Evolutionary conservation across 2,113 vertebrate species (phyloP).

Genomic region (Ceyx cyanopectus): DNA sequence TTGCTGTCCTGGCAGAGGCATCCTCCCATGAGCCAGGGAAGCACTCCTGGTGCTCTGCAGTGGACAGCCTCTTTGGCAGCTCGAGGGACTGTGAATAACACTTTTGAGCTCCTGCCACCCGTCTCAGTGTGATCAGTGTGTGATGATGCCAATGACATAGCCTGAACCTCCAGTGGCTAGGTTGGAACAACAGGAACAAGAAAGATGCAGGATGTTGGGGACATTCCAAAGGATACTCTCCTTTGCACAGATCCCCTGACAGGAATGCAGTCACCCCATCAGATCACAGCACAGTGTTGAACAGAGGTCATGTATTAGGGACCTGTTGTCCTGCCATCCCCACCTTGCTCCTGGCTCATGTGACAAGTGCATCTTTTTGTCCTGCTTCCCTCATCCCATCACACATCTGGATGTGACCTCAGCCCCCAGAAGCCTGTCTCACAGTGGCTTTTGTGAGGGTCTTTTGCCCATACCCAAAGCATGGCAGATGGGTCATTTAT

Average conservation of each 20-base stretch:
- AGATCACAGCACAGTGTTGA: neutral
- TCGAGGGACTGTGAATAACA: constrained; percentile 27
- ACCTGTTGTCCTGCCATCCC: neutral
- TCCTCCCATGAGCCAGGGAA: neutral
- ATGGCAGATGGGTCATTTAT: neutral
- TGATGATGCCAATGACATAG: neutral
- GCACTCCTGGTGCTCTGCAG: neutral
- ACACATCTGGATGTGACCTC: rapidly evolving
- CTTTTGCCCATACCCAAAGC: neutral
- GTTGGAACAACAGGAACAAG: constrained; percentile 8
- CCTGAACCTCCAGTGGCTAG: neutral
- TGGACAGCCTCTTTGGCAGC: constrained; percentile 27
- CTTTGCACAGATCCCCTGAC: neutral
- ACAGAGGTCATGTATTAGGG: neutral
- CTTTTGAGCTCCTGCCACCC: constrained; percentile 47
- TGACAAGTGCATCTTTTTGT: neutral
- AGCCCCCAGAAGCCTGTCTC: neutral
- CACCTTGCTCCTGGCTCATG: neutral
- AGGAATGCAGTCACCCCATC: neutral
- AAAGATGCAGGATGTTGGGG: neutral
- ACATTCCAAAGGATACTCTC: neutral
- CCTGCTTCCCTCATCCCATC: neutral
- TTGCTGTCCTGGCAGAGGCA: neutral
- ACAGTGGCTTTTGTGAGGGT: rapidly evolving
- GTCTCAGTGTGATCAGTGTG: neutral